phyloP scores from a whole-genome alignment of 2,888 invertebrate species.

The Lycia hirtaria region DNA sequence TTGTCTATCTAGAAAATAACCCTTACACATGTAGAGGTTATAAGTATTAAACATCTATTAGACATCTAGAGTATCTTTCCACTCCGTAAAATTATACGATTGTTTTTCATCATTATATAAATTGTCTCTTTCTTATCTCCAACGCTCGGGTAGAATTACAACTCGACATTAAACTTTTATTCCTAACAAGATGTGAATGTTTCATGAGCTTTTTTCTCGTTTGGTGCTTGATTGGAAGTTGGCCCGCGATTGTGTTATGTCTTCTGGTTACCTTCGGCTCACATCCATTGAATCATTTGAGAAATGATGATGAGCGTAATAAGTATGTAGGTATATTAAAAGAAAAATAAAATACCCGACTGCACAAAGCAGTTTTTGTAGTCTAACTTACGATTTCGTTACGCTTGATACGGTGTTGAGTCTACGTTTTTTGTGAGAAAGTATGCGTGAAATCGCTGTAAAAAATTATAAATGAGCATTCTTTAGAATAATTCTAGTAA shows the following conservation, averaged over 20 bases:
- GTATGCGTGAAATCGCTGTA: no score
- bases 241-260: background rate
- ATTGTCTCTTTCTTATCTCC: constrained; percentile 6
- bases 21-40: background rate
- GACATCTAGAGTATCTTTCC: no score
- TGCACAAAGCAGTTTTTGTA: no score
- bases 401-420: no score
- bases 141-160: background rate
- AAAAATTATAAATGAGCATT: no score
- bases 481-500: no score
- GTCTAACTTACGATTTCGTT: no score
- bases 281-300: background rate
- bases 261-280: background rate
- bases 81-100: background rate
- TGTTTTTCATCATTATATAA: background rate
- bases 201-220: constrained; percentile 40
- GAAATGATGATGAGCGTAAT: background rate
- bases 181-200: constrained; percentile 29
- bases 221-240: constrained; percentile 5
- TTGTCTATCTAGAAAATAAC: no score
- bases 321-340: no score
- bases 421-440: no score
- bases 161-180: constrained; percentile 11
- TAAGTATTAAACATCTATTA: background rate
- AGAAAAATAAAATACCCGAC: no score